Base-by-base conservation (phyloP, 2,888 invertebrate genomes). In the Hirudinaria manillensis region DNA sequence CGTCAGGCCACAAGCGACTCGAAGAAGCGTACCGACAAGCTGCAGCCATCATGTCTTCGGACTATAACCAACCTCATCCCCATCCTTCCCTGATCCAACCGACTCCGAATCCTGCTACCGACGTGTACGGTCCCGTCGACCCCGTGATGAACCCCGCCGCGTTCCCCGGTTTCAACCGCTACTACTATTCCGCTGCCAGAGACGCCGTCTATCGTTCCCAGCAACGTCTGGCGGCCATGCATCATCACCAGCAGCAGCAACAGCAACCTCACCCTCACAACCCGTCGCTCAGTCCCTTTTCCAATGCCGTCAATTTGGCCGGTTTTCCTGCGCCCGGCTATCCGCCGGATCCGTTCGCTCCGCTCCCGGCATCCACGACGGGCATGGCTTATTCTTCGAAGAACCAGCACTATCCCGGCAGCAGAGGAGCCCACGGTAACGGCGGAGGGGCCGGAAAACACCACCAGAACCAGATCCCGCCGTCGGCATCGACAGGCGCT, bases 151-250 rank as follows among this genome's bases (percentile, higher is more conserved):
- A 82, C 55, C 82, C 83, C 77, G 82, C 82, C 74, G 73, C 76
- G 1, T 61, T 76, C 29, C 51, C 73, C 2, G 73, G 68, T 6
- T 76, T 84, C 67, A 83, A 84, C 77, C 83, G 83, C 76, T 84
- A 83, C 77, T 82, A 83, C 77, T 82, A 82, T 80, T 83, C 83
- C 76, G 77, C 82, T 67, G 77, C 81, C 19, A 79, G 83, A 16
- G 83, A 83, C 67, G 80, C 83, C 21, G 81, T 83, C 78, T 83
- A 83, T 77, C 82, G 83, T 73, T 79, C 83, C 0, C 84, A 83
- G 76, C 83, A 83, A 74, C 73, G 61, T 29, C 79, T 83, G 56
- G 81, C 81, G 74, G 79, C 82, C 21, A 82, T 82, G 74, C 82
- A 81, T 78, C 82, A 83, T 21, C 83, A 83, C 78, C 79, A 83